Evolutionary conservation across 2,888 invertebrate genomes (phyloP).

Genomic region (Dorcus parallelipipedus): DNA sequence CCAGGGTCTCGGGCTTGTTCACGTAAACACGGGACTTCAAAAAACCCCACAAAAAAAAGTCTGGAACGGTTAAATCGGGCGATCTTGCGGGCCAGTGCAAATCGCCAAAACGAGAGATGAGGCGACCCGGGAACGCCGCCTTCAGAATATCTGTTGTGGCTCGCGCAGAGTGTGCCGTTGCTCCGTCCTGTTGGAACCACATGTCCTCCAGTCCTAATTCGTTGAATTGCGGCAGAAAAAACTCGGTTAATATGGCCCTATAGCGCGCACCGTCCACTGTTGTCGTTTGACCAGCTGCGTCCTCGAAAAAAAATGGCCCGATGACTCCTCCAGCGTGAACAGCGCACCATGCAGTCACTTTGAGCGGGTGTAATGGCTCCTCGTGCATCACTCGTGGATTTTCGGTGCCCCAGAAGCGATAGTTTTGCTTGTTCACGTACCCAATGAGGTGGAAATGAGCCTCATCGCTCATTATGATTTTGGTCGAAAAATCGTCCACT

Average conservation of each 20-base stretch:
- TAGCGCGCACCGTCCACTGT: conserved; percentile 24
- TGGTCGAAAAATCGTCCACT: conserved; percentile 14
- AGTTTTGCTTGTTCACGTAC: neutral
- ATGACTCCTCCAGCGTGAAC: conserved; percentile 17
- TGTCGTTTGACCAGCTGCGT: conserved; percentile 16
- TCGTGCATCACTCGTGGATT: conserved; percentile 21
- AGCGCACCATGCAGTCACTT: conserved; percentile 19
- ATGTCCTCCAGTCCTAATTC: neutral
- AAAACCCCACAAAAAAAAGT: neutral
- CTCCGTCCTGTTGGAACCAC: neutral
- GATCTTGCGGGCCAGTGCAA: too few species aligned
- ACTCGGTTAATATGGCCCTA: conserved; percentile 19
- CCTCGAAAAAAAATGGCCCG: conserved; percentile 19
- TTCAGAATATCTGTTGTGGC: conserved; percentile 18
- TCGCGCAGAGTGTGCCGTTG: conserved; percentile 7
- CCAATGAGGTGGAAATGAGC: too few species aligned
- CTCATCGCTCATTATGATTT: conserved; percentile 20
- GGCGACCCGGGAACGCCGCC: conserved; percentile 12
- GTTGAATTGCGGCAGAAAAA: neutral
- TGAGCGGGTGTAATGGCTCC: conserved; percentile 20
- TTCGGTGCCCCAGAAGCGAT: conserved; percentile 21
- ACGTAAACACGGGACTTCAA: conserved; percentile 4
- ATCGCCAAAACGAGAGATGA: conserved; percentile 9
- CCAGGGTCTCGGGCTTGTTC: conserved; percentile 25
- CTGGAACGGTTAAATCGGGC: too few species aligned